phyloP scores from a whole-genome alignment of 2,113 vertebrate species.

The Apteryx mantelli region DNA sequence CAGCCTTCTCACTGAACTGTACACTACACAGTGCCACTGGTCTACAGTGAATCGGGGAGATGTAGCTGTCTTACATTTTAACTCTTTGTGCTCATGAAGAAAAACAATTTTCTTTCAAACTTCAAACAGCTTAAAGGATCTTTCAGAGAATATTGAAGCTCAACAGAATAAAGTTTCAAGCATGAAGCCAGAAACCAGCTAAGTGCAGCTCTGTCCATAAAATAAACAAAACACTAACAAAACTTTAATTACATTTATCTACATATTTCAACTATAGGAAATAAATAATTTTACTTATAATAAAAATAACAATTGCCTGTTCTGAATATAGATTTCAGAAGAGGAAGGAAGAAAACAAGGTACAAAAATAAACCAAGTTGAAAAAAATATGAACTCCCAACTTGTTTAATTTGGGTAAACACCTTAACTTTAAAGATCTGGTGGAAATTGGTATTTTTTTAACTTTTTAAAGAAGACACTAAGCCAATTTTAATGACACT shows the following conservation, averaged over 20 bases:
- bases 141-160: neutral
- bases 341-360: neutral
- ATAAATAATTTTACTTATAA: neutral
- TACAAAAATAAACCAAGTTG: neutral
- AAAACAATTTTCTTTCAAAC: neutral
- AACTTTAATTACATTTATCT: neutral
- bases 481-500: neutral
- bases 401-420: neutral
- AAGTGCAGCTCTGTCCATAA: neutral
- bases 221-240: neutral
- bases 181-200: neutral
- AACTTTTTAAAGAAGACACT: neutral
- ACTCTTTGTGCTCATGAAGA: neutral
- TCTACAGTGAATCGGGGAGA: neutral
- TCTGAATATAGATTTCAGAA: neutral
- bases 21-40: accelerated
- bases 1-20: neutral
- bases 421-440: neutral
- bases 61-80: neutral
- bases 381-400: neutral
- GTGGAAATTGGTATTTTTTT: neutral
- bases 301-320: neutral
- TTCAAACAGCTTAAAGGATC: neutral
- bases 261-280: neutral
- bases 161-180: neutral